Evolutionary conservation across 2,797 vertebrate genomes (phyloP), one percentile per base, ranked within the genome.

Genomic region (Hoplostethus mediterraneus): DNA sequence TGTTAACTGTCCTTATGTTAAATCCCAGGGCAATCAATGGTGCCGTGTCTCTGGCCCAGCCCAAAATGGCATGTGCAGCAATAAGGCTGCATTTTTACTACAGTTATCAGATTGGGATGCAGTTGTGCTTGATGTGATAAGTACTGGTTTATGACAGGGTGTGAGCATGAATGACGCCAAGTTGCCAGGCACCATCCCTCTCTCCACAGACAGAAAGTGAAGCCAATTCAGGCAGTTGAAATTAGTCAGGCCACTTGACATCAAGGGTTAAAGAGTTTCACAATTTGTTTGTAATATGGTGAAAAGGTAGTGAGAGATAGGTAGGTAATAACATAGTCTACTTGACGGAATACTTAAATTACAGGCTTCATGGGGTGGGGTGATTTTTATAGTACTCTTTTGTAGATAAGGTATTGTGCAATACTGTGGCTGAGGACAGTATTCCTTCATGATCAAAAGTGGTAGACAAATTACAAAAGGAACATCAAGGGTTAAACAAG

Each of bases 321-420:
- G 21, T 21, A 21, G 21, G 21, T 40, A 13, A 59, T 14, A 17
- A 64, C 25, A 40, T 13, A 68, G 6, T 7, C 0, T 9, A 17
- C 16, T 28, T 12, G 38, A 14, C 42, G 9, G 4, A 36, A 25
- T 14, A 6, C 30, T 51, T 11, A 42, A 8, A 49, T n/a, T 63
- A 52, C 17, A 14, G 30, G 17, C 21, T 75, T 54, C 21, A 31
- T 13, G 12, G 45, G 71, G 73, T 48, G 57, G 55, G 63, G 36
- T 62, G 21, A 52, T 73, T 74, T 67, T 44, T 4, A 44, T 4
- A 44, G 64, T 38, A 9, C 4, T 47, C 13, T 21, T 53, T 21
- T 42, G 49, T 52, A 40, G 59, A 58, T 8, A 42, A 1, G 1
- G 8, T 12, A 47, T 80, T 79, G 49, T 60, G 55, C 28, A 81